Conservation (phyloP, 2,797 vertebrate genomes). For the Moxostoma hubbsi region DNA sequence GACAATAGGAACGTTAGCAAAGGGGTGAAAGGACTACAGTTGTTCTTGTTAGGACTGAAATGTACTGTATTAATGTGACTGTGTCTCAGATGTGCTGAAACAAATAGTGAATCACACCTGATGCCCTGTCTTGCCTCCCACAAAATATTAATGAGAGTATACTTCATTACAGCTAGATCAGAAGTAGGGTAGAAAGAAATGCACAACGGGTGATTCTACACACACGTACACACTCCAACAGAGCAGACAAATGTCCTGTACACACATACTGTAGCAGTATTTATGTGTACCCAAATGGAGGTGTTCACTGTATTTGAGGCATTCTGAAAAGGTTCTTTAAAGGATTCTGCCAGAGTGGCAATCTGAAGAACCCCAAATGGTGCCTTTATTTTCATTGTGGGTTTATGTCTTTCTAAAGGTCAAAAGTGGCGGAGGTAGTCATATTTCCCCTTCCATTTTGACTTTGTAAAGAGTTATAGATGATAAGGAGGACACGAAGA, state of each 20-base stretch:
- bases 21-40: slow-evolving; percentile 77
- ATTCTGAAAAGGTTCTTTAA: no score
- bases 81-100: slow-evolving; percentile 76
- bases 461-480: no score
- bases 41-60: slow-evolving; percentile 76
- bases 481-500: no score
- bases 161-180: slow-evolving; percentile 54
- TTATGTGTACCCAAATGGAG: no score
- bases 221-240: background rate
- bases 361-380: no score
- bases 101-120: slow-evolving; percentile 74
- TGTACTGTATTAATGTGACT: slow-evolving; percentile 77
- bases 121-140: slow-evolving; percentile 68
- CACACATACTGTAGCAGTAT: no score
- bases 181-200: slow-evolving; percentile 49
- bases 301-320: no score
- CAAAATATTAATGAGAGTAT: slow-evolving; percentile 71
- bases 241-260: slow-evolving; percentile 12
- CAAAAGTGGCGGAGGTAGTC: no score
- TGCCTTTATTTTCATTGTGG: no score
- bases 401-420: no score
- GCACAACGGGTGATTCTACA: slow-evolving; percentile 47
- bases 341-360: no score
- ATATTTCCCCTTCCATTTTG: no score
- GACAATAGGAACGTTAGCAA: slow-evolving; percentile 76